Percentiles rank a stretch among this genome's conserved stretches.
Evolutionary conservation across 2,113 vertebrate species (phyloP).

Genomic region (Nasalis larvatus): DNA sequence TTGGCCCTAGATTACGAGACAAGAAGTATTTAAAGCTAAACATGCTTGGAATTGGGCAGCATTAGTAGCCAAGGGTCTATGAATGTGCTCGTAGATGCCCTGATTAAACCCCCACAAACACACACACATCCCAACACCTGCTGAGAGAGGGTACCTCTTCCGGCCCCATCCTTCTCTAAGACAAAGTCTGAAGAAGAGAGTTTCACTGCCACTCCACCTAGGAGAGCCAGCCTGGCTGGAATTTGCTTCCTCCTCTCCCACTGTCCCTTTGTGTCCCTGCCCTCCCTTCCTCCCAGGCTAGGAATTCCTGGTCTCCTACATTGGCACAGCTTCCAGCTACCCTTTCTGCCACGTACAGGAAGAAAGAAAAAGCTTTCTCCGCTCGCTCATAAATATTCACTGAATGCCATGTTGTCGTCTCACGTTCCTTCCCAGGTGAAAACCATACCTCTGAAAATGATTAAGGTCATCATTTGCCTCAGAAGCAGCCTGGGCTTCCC

Average conservation of each 20-base stretch:
- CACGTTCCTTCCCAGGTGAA: constrained; percentile 3
- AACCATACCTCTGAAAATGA: constrained; percentile 30
- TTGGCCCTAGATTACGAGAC: not conserved
- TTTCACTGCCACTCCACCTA: not conserved
- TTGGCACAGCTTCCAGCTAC: not conserved
- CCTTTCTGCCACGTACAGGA: not conserved
- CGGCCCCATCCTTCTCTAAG: not conserved
- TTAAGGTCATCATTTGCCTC: not conserved
- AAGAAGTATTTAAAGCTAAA: not conserved
- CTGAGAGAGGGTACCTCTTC: not conserved
- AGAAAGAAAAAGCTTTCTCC: not conserved
- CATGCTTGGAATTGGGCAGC: not conserved
- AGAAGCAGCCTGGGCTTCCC: not conserved
- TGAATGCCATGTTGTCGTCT: not conserved
- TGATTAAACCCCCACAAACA: not conserved
- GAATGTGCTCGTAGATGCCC: not conserved
- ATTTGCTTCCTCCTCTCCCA: not conserved
- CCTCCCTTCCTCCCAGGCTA: not conserved
- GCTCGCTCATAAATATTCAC: constrained; percentile 36
- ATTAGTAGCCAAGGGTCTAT: not conserved
- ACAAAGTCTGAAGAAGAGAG: not conserved
- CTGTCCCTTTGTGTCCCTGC: not conserved
- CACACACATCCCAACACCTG: not conserved
- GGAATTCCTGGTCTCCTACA: not conserved
- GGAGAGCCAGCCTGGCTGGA: not conserved